Conservation (phyloP, 2,113 vertebrate species). For the Eira barbara region DNA sequence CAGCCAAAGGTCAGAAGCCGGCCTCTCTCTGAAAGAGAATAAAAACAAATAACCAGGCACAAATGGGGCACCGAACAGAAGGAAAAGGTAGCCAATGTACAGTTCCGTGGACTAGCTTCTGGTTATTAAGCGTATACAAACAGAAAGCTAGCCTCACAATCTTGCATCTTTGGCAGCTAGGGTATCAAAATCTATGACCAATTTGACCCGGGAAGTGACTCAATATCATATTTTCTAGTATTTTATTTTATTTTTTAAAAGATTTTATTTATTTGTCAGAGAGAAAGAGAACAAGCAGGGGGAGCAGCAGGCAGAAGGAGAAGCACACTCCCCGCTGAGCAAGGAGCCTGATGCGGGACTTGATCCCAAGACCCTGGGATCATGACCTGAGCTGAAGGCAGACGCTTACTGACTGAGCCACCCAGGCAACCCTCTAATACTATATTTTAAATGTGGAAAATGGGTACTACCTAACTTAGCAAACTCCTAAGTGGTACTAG, state of each 20-base stretch:
- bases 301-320: neutral
- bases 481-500: neutral
- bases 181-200: neutral
- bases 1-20: constrained; percentile 96
- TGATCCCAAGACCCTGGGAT: too few relatives aligned
- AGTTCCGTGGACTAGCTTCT: neutral
- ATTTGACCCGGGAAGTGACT: neutral
- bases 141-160: neutral
- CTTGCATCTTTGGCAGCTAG: neutral
- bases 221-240: neutral
- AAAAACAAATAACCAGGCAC: neutral
- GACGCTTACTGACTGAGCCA: neutral
- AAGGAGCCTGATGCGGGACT: neutral
- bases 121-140: neutral
- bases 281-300: neutral
- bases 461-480: neutral
- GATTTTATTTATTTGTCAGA: neutral
- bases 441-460: constrained; percentile 25
- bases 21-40: constrained; percentile 87
- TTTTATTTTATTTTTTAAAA: neutral
- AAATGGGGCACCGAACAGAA: neutral
- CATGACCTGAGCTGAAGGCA: neutral
- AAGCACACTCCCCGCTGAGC: neutral
- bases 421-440: neutral
- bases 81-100: neutral